Conservation (phyloP, 1,140 invertebrate species). For the Sesamia nonagrioides region DNA sequence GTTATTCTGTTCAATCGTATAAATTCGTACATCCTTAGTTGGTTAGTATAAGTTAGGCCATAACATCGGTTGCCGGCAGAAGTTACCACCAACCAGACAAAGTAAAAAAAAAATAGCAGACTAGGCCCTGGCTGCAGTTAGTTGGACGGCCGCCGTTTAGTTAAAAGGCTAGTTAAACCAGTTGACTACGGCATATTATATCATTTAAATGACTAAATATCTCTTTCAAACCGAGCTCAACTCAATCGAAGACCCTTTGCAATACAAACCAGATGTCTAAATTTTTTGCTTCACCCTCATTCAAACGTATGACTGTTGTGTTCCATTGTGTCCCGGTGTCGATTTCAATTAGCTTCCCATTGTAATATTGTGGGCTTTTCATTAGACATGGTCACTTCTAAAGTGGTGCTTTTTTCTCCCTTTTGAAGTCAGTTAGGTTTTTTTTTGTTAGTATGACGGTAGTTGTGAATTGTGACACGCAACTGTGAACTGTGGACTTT, state of each 20-base stretch:
- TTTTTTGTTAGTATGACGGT: slow-evolving; percentile 11
- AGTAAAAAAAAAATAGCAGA: no score
- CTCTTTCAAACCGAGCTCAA: background rate
- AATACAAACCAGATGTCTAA: slow-evolving; percentile 10
- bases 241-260: background rate
- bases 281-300: slow-evolving; percentile 28
- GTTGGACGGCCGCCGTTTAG: no score
- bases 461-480: slow-evolving; percentile 17
- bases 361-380: slow-evolving; percentile 65
- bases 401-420: slow-evolving; percentile 9
- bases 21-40: no score
- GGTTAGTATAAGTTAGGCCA: no score
- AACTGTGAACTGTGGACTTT: background rate
- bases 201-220: no score
- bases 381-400: slow-evolving; percentile 25
- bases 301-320: slow-evolving; percentile 46
- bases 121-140: no score
- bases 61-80: no score
- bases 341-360: slow-evolving; percentile 73
- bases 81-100: no score
- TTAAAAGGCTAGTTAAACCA: no score
- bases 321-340: slow-evolving; percentile 55
- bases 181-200: no score
- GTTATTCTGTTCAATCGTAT: no score
- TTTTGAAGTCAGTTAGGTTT: slow-evolving; percentile 26